phyloP scores from a whole-genome alignment of 2,113 vertebrate genomes.

The Podarcis muralis region DNA sequence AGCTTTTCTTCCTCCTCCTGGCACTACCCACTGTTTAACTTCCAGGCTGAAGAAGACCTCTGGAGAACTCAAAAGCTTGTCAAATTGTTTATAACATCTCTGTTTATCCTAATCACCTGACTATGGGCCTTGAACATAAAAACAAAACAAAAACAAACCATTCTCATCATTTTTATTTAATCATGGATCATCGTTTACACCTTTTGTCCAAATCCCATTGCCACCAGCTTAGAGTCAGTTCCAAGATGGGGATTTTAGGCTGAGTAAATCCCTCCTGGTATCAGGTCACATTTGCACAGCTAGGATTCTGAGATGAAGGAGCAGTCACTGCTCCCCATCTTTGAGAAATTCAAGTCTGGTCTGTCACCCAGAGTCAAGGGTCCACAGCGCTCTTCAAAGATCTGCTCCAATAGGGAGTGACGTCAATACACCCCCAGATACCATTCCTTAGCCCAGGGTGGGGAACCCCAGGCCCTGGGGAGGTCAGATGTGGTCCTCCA shows the following conservation, averaged over 20 bases:
- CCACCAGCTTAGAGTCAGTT: neutral
- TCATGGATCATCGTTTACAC: neutral
- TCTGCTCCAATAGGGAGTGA: neutral
- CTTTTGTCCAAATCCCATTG: neutral
- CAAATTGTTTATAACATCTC: neutral
- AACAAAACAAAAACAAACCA: neutral
- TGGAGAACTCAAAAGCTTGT: neutral
- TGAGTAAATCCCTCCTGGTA: too few species aligned
- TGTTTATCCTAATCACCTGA: neutral
- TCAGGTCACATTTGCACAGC: too few species aligned
- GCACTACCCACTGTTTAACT: neutral
- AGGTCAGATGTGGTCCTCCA: too few species aligned
- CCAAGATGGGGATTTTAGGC: too few species aligned
- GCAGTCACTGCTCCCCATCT: too few species aligned
- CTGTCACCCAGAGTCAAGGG: neutral
- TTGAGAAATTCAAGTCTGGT: too few species aligned
- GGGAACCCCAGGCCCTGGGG: too few species aligned
- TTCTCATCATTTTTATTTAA: neutral
- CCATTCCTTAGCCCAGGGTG: neutral
- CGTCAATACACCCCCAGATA: too few species aligned
- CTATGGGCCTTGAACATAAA: neutral
- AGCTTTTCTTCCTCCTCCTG: too few species aligned
- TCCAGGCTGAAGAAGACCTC: neutral
- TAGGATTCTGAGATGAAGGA: too few species aligned
- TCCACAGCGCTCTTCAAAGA: neutral